phyloP scores from a whole-genome alignment of 1,140 invertebrate species.

The Trichonephila clavata region DNA sequence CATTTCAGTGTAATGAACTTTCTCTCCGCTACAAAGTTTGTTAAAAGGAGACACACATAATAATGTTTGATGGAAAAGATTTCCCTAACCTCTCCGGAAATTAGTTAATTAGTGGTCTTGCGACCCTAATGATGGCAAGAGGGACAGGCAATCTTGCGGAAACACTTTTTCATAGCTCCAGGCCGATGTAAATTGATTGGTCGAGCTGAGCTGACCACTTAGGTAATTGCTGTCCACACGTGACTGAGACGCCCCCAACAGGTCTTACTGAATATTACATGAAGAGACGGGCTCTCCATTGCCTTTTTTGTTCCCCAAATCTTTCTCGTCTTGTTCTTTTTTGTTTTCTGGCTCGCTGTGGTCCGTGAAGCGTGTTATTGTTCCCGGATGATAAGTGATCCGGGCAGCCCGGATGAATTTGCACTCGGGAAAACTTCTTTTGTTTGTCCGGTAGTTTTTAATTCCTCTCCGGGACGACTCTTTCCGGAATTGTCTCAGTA shows the following conservation, averaged over 20 bases:
- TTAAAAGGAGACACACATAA: no score
- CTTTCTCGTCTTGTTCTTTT: not conserved
- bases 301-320: not conserved
- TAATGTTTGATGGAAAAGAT: no score
- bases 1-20: no score
- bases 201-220: slow-evolving; percentile 31
- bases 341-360: not conserved
- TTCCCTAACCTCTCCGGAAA: no score
- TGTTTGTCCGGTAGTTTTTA: not conserved
- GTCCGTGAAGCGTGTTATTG: slow-evolving; percentile 51
- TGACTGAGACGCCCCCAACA: slow-evolving; percentile 36
- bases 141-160: slow-evolving; percentile 12
- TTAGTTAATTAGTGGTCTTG: not conserved
- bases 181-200: slow-evolving; percentile 56
- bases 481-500: not conserved
- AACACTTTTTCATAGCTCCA: not conserved
- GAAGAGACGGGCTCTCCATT: not conserved
- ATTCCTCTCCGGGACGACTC: not conserved
- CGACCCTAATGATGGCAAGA: not conserved
- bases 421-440: not conserved
- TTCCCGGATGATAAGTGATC: slow-evolving; percentile 49
- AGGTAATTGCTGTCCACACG: slow-evolving; percentile 58
- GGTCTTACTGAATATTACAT: slow-evolving; percentile 62
- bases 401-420: slow-evolving; percentile 4
- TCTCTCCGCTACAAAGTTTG: no score